Evolutionary conservation across 2,888 invertebrate genomes (phyloP), one percentile per base, ranked within the genome.

Genomic region (Orthosia cruda): DNA sequence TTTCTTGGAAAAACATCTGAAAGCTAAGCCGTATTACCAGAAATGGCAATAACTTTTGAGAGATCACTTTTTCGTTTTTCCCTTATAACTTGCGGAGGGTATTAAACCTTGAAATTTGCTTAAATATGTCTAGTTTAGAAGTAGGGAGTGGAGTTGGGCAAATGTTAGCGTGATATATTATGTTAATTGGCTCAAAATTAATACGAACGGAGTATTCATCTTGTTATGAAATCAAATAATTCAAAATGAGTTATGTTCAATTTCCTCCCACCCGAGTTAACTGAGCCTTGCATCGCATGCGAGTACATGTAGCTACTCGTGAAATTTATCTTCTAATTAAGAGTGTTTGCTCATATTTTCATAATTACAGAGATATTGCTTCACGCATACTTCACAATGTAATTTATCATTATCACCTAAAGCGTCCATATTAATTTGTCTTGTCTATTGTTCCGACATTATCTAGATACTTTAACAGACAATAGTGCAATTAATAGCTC

Each of bases 271-370:
- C 76, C 52, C 71, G 64, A 81, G 78, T 85, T 83, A 76, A 84
- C 84, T 79, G 74, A 80, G 73, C 76, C 80, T 78, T 80, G 78
- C 78, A 80, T 81, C 81, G 82, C 82, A 80, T 77, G 66, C 75
- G 82, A 83, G 77, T 74, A 76, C 74, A 76, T 85, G 81, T 80
- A 82, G 82, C 81, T 80, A 82, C 76, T 80, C 70, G 67, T 79
- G 70, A 81, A 90, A 91, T 89, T 87, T 88, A 87, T 90, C 86
- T 88, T 77, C 80, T 88, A 89, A 90, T 90, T 90, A 90, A 83
- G 80, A 7, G 32, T 32, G 32, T 32, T 32, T 32, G 32, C 32
- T 84, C 84, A 82, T 89, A 89, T 88, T 86, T 87, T 89, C 87
- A 87, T 87, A 89, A 90, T 90, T 88, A 86, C 85, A 86, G 74